Evolutionary conservation across 2,113 vertebrate genomes (phyloP).

Genomic region (Sarotherodon lohbergeri): DNA sequence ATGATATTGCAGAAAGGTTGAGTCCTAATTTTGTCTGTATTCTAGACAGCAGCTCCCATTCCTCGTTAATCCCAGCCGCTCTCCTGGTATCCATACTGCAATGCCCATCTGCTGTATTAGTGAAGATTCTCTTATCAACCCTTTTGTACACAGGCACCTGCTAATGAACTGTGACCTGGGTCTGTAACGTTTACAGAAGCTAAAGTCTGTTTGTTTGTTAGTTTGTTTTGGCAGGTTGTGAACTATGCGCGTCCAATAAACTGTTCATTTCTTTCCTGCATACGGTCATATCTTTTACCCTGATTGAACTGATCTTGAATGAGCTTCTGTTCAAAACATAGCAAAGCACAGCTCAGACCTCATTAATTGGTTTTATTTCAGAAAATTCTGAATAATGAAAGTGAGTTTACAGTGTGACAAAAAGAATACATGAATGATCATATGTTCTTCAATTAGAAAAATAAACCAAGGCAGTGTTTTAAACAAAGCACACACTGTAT

Average conservation of each 20-base stretch:
- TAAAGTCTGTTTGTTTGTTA: neutral
- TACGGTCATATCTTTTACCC: fast-evolving
- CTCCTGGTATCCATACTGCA: neutral
- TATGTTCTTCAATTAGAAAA: neutral
- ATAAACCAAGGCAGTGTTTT: too few relatives aligned
- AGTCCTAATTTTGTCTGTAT: neutral
- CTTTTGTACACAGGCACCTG: fast-evolving
- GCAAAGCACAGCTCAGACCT: neutral
- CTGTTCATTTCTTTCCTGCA: neutral
- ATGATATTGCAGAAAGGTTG: neutral
- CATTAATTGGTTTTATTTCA: neutral
- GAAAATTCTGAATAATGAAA: neutral
- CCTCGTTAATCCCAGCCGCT: neutral
- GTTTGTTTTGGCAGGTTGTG: neutral
- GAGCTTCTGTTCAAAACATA: neutral
- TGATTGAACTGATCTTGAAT: neutral
- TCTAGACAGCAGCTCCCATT: neutral
- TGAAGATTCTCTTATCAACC: neutral
- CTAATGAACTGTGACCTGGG: neutral
- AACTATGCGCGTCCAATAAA: neutral
- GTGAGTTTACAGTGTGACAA: neutral
- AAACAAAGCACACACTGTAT: neutral
- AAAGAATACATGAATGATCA: neutral
- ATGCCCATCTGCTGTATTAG: neutral
- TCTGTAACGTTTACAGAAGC: neutral